Evolutionary conservation across 2,888 invertebrate genomes (phyloP).

Genomic region (Leptothorax acervorum): DNA sequence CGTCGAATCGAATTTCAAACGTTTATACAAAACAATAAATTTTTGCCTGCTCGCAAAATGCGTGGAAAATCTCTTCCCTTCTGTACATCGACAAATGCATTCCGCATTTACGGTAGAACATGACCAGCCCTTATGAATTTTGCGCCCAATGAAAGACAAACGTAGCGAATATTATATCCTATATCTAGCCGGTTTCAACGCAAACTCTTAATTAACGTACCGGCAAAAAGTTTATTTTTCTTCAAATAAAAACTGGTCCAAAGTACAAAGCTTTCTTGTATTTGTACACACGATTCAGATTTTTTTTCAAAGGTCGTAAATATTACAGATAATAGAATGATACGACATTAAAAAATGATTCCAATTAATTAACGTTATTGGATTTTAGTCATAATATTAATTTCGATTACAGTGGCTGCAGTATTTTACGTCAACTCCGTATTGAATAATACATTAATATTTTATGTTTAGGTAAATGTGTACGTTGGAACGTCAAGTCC

Average conservation of each 20-base stretch:
- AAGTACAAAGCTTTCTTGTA: not conserved
- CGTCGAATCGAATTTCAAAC: constrained; percentile 25
- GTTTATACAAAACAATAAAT: constrained; percentile 14
- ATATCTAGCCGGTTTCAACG: not conserved
- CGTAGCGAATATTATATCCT: constrained; percentile 13
- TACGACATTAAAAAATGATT: not conserved
- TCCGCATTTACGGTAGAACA: not conserved
- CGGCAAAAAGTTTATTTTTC: not conserved
- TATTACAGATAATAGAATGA: not conserved
- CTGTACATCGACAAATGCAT: not conserved
- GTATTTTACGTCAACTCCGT: not conserved
- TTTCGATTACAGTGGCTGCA: not conserved
- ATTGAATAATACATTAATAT: not conserved
- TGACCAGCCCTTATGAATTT: not conserved
- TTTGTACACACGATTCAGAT: not conserved
- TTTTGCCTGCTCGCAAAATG: not conserved
- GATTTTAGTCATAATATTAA: not conserved
- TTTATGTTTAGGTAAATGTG: constrained; percentile 69
- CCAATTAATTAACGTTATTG: not conserved
- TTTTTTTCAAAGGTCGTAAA: not conserved
- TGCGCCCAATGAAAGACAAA: not conserved
- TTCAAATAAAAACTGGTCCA: not conserved
- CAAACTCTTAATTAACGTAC: constrained; percentile 37
- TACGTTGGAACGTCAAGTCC: constrained; percentile 60
- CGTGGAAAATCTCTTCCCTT: not conserved